Conservation (phyloP, 2,888 invertebrate genomes). For the Ectemnius cavifrons region DNA sequence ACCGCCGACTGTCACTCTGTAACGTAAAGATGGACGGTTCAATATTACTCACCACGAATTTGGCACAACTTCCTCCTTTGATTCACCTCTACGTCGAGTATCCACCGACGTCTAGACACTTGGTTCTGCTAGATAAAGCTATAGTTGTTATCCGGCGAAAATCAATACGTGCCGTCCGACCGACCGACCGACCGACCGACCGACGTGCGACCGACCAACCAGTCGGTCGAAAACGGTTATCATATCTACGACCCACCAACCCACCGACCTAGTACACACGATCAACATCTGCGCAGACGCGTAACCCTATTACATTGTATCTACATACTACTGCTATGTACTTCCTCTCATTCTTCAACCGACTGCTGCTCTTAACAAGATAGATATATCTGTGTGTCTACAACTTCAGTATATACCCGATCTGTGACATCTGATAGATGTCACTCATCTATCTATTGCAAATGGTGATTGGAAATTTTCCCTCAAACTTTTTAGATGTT, state of each 20-base stretch:
- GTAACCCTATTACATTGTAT: slow-evolving; percentile 25
- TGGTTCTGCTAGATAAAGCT: slow-evolving; percentile 6
- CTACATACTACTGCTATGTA: not conserved
- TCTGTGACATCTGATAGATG: too few relatives aligned
- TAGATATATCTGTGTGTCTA: not conserved
- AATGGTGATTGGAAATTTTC: too few relatives aligned
- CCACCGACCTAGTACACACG: slow-evolving; percentile 42
- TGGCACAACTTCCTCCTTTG: not conserved
- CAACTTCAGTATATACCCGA: too few relatives aligned
- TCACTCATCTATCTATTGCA: too few relatives aligned
- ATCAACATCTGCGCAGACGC: slow-evolving; percentile 52
- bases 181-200: slow-evolving; percentile 49
- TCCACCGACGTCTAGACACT: not conserved
- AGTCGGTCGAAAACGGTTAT: not conserved
- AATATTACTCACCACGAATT: not conserved
- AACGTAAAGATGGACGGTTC: not conserved
- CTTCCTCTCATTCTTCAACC: slow-evolving; percentile 12
- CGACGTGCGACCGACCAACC: slow-evolving; percentile 8
- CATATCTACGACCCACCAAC: slow-evolving; percentile 28
- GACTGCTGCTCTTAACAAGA: not conserved
- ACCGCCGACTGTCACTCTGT: not conserved
- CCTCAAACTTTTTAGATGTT: too few relatives aligned
- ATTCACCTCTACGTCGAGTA: not conserved
- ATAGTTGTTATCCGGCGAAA: slow-evolving; percentile 35
- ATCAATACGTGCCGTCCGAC: slow-evolving; percentile 49